These are phyloP conservation scores for Astreopora myriophthalma DNA, from an alignment of 64 coral and sea anemone genomes.

Conservation along the genomic window DNA sequence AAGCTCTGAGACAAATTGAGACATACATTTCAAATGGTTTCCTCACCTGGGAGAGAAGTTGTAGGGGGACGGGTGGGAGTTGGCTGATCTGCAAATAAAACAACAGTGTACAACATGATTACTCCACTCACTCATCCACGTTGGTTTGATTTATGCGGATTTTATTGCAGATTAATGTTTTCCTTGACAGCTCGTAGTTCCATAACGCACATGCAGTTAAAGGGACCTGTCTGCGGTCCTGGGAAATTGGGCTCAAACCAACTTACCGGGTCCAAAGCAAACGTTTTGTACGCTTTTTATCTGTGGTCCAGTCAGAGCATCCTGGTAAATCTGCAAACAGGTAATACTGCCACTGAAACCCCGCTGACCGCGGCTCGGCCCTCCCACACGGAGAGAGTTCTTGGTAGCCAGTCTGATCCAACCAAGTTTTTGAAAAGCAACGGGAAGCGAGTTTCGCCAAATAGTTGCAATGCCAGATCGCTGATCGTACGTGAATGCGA, in stretches of 20 bases:
- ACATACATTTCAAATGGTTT: background rate
- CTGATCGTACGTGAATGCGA: constrained; percentile 44
- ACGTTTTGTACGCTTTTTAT: constrained; percentile 68
- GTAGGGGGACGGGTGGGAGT: constrained; percentile 74
- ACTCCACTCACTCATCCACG: background rate
- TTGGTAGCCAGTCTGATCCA: constrained; percentile 30
- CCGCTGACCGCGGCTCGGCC: background rate
- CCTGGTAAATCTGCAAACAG: constrained; percentile 78
- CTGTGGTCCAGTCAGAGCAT: constrained; percentile 67
- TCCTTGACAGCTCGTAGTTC: no score
- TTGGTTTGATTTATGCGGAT: background rate
- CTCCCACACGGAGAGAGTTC: constrained; percentile 60
- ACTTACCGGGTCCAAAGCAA: constrained; percentile 82
- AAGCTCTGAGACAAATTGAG: background rate
- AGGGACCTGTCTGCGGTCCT: no score
- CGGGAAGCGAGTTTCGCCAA: constrained; percentile 29
- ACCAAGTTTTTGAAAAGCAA: constrained; percentile 40
- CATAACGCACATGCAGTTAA: no score
- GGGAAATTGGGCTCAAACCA: background rate
- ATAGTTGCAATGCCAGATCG: background rate
- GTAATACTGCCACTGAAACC: constrained; percentile 68
- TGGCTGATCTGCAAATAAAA: constrained; percentile 52
- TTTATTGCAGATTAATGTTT: no score
- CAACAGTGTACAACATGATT: background rate
- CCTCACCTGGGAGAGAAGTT: constrained; percentile 62